These are phyloP conservation scores for Calyptomena viridis DNA, from an alignment of 2,113 vertebrate species.

Conservation along the genomic window DNA sequence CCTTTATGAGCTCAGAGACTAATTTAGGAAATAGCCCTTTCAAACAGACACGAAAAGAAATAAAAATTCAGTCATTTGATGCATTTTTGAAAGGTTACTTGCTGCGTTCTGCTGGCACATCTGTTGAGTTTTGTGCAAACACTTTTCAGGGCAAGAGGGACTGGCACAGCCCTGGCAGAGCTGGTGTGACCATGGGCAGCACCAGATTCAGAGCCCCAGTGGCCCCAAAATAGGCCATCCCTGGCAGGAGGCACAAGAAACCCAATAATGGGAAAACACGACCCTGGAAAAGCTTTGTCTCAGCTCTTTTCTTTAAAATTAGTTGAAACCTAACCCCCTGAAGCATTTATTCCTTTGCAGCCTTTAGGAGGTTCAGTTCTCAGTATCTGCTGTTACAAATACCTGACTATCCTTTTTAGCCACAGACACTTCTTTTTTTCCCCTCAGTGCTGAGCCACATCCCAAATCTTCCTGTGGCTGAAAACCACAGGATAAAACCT, in stretches of 20 bases:
- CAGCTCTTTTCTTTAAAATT: not conserved
- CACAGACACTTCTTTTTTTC: not conserved
- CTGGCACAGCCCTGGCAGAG: not conserved
- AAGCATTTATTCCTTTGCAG: not conserved
- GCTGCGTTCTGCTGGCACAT: not conserved
- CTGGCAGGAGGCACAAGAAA: not conserved
- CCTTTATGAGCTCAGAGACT: fast-evolving
- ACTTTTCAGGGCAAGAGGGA: not conserved
- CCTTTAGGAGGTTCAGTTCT: not conserved
- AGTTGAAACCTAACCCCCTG: not conserved
- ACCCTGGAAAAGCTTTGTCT: not conserved
- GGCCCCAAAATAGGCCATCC: not conserved
- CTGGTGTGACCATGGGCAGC: fast-evolving
- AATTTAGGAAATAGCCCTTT: not conserved
- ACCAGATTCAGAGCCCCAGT: not conserved
- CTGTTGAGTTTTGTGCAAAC: not conserved
- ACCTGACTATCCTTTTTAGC: not conserved
- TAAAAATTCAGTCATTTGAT: no score
- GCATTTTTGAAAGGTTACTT: not conserved
- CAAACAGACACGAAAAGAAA: not conserved
- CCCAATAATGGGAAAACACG: not conserved
- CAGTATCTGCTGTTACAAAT: not conserved
- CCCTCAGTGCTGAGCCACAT: not conserved
- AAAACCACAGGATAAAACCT: slow-evolving; percentile 3
- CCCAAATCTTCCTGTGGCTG: slow-evolving; percentile 30